Evolutionary conservation across 2,888 invertebrate genomes (phyloP).

Genomic region (Cataglyphis albicans): DNA sequence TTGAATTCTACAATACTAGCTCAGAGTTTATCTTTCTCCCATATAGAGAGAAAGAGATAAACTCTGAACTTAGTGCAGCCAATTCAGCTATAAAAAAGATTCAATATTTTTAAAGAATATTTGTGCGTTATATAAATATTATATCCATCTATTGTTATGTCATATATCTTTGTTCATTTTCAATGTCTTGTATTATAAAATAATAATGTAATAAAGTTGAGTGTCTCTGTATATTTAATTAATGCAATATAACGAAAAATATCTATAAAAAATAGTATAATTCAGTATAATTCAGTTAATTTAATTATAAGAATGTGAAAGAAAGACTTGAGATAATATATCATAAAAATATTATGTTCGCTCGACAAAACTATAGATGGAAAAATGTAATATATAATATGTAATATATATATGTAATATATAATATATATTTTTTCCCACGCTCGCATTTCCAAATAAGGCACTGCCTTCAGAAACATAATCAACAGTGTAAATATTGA

Average conservation of each 20-base stretch:
- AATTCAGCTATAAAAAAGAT: no score
- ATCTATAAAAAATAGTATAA: neutral
- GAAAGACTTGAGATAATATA: neutral
- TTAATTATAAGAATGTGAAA: neutral
- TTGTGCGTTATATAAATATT: constrained; percentile 42
- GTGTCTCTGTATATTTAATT: neutral
- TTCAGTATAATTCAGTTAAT: neutral
- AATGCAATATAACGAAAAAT: neutral
- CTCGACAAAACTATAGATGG: constrained; percentile 21
- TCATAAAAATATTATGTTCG: constrained; percentile 14
- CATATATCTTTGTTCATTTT: constrained; percentile 37
- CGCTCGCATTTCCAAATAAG: constrained; percentile 32
- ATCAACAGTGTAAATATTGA: neutral
- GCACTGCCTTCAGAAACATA: constrained; percentile 39
- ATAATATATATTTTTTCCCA: neutral
- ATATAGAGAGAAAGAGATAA: no score
- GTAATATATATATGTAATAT: neutral
- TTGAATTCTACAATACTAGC: no score
- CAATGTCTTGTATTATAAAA: constrained; percentile 20
- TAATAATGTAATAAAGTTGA: constrained; percentile 18
- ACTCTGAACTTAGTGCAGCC: no score
- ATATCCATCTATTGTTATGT: constrained; percentile 53
- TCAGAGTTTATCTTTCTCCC: no score
- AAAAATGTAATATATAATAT: constrained; percentile 12
- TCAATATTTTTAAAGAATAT: constrained; percentile 15